A percentile compares a stretch with the other conserved stretches of the same genome.
Evolutionary conservation across 2,888 invertebrate genomes (phyloP).

Genomic region (Apamea sordens): DNA sequence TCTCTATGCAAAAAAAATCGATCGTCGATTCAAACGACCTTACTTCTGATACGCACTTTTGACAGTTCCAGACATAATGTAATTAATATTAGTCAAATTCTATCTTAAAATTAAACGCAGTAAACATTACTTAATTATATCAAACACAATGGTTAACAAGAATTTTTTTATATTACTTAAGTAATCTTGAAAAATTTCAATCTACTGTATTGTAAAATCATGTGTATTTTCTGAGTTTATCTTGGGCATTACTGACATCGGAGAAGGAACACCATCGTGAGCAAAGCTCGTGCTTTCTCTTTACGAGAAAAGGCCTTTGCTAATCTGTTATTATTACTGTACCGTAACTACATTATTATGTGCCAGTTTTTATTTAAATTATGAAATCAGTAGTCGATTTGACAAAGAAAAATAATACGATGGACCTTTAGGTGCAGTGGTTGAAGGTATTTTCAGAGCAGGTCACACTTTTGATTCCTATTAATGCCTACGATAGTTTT

Average conservation of each 20-base stretch:
- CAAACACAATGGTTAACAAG: slow-evolving; percentile 5
- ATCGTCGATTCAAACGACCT: slow-evolving; percentile 28
- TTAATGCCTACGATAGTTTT: no score
- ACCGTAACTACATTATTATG: neutral
- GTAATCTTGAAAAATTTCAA: no score
- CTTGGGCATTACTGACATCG: no score
- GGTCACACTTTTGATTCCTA: neutral
- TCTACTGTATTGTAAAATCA: neutral
- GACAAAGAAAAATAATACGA: neutral
- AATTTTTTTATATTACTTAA: neutral
- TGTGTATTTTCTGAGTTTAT: neutral
- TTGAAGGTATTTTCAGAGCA: neutral
- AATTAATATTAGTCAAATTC: slow-evolving; percentile 38
- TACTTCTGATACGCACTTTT: slow-evolving; percentile 24
- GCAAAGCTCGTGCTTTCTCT: no score
- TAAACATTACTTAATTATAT: neutral
- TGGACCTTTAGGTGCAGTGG: neutral
- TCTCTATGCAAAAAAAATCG: neutral
- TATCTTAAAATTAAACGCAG: slow-evolving; percentile 29
- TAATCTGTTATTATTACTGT: neutral
- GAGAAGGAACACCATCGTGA: no score
- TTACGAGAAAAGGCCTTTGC: no score
- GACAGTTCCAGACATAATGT: slow-evolving; percentile 29
- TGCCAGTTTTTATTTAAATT: neutral
- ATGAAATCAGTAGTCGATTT: neutral